Evolutionary conservation across 2,888 invertebrate species (phyloP), one percentile per base, ranked within the genome.

Genomic region (Scaptodrosophila latifasciaeformis): DNA sequence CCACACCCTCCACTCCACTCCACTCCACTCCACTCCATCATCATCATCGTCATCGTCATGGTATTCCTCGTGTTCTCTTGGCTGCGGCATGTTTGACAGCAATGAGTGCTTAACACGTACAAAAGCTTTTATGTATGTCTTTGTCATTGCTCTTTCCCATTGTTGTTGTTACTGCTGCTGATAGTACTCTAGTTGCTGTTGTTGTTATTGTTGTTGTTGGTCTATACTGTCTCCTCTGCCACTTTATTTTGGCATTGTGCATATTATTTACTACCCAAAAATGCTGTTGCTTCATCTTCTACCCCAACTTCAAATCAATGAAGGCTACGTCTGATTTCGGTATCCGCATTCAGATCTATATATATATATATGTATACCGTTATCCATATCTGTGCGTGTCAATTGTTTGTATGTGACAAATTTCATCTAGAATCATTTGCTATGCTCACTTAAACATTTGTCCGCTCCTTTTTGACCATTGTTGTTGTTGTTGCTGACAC

Each of bases 101-200:
- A 74, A 77, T 74, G 72, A 77, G 74, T 68, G 70, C 74, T 74
- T 77, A 77, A 74, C 72, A 74, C 72, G 72, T 77, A 74, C 74
- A 74, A 74, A 68, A 66, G 68, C 72, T 62, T 77, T 74, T 24
- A n/a, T 74, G 72, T 74, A 70, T 60, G 70, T 50, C 35, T 13
- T 13, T 17, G 37, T 7, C 24, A 67, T 67, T 63, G 72, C 65
- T 62, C 55, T 29, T 67, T 65, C 58, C 27, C 44, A 45, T 30
- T 48, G 44, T 55, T 55, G 42, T 47, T 62, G 48, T 27, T 35
- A 17, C 39, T 30, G 48, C 27, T 50, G 47, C 34, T 15, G 12
- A 2, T 12, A 13, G n/a, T 34, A 34, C n/a, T 10, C 34, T 34
- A 6, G 9, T 34, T 13, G 34, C 15, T 34, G 34, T 34, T 34